These are phyloP conservation scores for Rousettus madagascariensis DNA, from an alignment of 2,797 vertebrate genomes.

Conservation along the genomic window DNA sequence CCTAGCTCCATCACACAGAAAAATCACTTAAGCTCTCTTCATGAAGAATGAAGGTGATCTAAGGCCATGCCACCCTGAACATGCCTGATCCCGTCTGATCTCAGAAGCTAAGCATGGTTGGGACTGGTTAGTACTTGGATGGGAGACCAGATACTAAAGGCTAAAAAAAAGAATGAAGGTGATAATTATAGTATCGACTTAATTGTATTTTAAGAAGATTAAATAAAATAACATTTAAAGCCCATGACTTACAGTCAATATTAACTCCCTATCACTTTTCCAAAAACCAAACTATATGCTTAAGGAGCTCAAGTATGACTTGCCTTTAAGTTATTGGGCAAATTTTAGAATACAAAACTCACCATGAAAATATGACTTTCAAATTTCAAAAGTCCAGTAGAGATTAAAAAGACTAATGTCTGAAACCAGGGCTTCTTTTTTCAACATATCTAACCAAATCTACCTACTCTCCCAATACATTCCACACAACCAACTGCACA, in stretches of 20 bases:
- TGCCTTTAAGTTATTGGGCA: neutral
- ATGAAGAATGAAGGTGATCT: neutral
- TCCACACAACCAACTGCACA: neutral
- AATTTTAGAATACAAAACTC: constrained; percentile 41
- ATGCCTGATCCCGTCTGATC: no score
- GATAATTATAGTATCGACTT: neutral
- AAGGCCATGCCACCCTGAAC: no score
- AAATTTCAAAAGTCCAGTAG: constrained; percentile 7
- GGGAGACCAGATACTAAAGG: no score
- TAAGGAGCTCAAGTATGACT: neutral
- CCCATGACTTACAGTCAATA: neutral
- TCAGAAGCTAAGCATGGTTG: no score
- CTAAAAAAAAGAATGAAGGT: no score
- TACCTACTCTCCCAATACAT: neutral
- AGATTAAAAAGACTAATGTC: constrained; percentile 36
- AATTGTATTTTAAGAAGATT: neutral
- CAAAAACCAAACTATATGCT: neutral
- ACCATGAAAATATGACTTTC: constrained; percentile 13
- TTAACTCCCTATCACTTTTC: neutral
- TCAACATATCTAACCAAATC: constrained; percentile 28
- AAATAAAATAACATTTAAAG: constrained; percentile 40
- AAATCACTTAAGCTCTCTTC: neutral
- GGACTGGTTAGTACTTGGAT: no score
- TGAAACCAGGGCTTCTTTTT: constrained; percentile 27
- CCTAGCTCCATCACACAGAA: neutral